Evolutionary conservation across 2,888 invertebrate species (phyloP), one percentile per base, ranked within the genome.

Genomic region (Mythimna vitellina): DNA sequence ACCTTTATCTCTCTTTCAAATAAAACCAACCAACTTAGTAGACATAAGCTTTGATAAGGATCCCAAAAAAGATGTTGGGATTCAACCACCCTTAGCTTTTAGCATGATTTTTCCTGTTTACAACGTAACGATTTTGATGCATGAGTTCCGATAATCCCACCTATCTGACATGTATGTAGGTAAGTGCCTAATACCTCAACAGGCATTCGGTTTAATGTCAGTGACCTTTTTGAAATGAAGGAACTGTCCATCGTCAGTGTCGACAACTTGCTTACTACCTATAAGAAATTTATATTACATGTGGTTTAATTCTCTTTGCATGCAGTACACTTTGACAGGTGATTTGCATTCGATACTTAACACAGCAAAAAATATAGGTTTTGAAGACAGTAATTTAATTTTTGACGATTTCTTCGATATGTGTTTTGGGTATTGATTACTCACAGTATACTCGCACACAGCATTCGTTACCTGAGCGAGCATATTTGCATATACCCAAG

Each of bases 201-300:
- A 63, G 72, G 62, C 73, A 76, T 73, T 79, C 64, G 73, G 29
- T 65, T 53, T 68, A 67, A 79, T 84, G 90, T 89, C 88, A 85
- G 82, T 88, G 89, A 91, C 87, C 91, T 87, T 84, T 84, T 71
- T 49, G 66, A 70, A 82, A 73, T 68, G 66, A 78, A 69, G 63
- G 51, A 68, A 57, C 53, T 73, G 14, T 46, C 22, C 63, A 63
- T 67, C 76, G 74, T 62, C 66, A 54, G 57, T 56, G 42, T 75
- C 57, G 72, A 77, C 66, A 61, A 62, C 46, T 61, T 57, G 68
- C 64, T 74, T 57, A 65, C 58, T 70, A 61, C 69, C 35, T 38
- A 46, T 58, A 71, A 54, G 63, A 67, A 73, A 70, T 65, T 72
- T 42, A 73, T 70, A 42, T 69, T 68, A 66, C 56, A 29, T 29